Evolutionary conservation across 2,888 invertebrate species (phyloP).

Genomic region (Tuberolachnus salignus): DNA sequence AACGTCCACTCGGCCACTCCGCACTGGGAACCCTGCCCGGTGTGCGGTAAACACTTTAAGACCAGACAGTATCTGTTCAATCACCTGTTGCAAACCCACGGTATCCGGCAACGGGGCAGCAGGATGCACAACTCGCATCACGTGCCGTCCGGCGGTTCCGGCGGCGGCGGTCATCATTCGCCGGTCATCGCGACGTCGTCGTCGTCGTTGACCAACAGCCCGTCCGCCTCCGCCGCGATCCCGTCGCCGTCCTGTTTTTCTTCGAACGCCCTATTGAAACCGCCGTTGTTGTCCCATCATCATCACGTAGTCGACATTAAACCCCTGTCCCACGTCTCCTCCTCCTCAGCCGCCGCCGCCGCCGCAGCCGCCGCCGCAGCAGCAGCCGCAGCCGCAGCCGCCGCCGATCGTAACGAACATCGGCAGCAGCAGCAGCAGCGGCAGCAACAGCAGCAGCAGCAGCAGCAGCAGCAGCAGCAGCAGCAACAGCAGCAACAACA

Average conservation of each 20-base stretch:
- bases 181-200: conserved; percentile 26
- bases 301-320: conserved; percentile 11
- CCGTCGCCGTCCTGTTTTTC: conserved; percentile 44
- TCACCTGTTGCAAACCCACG: conserved; percentile 77
- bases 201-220: conserved; percentile 7
- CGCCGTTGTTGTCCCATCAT: conserved; percentile 43
- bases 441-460: conserved; percentile 7
- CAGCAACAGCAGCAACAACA: conserved; percentile 14
- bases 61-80: conserved; percentile 79
- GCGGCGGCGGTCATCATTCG: not conserved
- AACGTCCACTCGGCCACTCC: conserved; percentile 76
- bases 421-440: conserved; percentile 34
- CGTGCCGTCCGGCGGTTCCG: not conserved
- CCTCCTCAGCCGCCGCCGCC: conserved; percentile 9
- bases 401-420: conserved; percentile 24
- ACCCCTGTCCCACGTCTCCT: conserved; percentile 12
- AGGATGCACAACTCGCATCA: conserved; percentile 59
- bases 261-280: conserved; percentile 51
- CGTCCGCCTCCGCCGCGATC: conserved; percentile 58
- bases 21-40: conserved; percentile 75
- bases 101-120: conserved; percentile 70
- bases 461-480: conserved; percentile 39
- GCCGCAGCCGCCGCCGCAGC: conserved; percentile 10
- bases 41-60: conserved; percentile 78
- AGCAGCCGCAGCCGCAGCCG: conserved; percentile 9